These are phyloP conservation scores for Protosalanx chinensis DNA, from an alignment of 2,797 vertebrate species.

Conservation along the genomic window DNA sequence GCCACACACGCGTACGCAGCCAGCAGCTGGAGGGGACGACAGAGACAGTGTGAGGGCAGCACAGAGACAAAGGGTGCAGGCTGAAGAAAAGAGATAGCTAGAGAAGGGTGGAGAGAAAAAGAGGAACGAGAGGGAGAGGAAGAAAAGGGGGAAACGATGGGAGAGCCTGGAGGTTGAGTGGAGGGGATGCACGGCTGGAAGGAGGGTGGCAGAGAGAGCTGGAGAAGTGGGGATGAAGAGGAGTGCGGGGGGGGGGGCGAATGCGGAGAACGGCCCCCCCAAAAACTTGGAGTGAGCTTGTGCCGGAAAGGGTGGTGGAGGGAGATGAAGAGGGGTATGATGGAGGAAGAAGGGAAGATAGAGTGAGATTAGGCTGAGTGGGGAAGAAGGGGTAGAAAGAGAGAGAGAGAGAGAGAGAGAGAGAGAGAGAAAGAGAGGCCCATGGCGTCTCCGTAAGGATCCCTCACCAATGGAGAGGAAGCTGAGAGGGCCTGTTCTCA, in stretches of 20 bases:
- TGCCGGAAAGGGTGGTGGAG: too few species aligned
- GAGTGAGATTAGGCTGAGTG: not conserved
- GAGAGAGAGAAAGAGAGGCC: constrained; percentile 30
- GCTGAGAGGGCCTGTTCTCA: constrained; percentile 64
- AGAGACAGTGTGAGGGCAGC: constrained; percentile 41
- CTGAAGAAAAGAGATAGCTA: not conserved
- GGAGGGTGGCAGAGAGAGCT: too few species aligned
- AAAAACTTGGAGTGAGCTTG: too few species aligned
- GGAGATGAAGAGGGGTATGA: not conserved
- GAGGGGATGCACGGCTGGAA: too few species aligned
- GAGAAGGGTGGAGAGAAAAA: not conserved
- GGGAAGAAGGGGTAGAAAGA: not conserved
- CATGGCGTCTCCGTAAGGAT: constrained; percentile 54
- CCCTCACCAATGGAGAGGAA: constrained; percentile 56
- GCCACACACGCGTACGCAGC: not conserved
- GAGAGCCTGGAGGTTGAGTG: too few species aligned
- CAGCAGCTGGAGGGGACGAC: constrained; percentile 40
- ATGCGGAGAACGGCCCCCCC: too few species aligned
- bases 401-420: constrained; percentile 18
- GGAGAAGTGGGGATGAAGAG: too few species aligned
- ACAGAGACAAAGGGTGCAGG: not conserved
- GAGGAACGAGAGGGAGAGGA: too few species aligned
- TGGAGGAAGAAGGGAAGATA: not conserved
- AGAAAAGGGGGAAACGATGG: too few species aligned
- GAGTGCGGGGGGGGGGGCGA: too few species aligned